Evolutionary conservation across 2,888 invertebrate species (phyloP).

Genomic region (Melieria crassipennis): DNA sequence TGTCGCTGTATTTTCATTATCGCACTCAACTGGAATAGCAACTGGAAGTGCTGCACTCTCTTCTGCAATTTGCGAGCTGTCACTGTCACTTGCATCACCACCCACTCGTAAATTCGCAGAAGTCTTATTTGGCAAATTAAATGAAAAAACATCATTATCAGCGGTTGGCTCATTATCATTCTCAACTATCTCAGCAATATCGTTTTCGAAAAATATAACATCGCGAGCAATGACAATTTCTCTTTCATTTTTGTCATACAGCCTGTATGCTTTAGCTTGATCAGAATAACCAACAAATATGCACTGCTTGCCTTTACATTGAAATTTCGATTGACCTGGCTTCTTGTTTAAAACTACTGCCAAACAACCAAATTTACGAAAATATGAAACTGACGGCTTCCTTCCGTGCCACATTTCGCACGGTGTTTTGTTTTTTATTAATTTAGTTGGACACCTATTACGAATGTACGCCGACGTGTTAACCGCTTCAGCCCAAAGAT

Average conservation of each 20-base stretch:
- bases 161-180: too few relatives aligned
- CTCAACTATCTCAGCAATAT: background rate
- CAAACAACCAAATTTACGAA: conserved; percentile 36
- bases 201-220: conserved; percentile 40
- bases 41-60: too few relatives aligned
- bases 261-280: conserved; percentile 37
- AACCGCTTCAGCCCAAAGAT: conserved; percentile 43
- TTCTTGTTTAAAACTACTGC: conserved; percentile 34
- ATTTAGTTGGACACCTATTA: conserved; percentile 35
- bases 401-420: conserved; percentile 40
- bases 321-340: conserved; percentile 32
- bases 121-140: too few relatives aligned
- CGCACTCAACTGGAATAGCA: too few relatives aligned
- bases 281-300: conserved; percentile 38
- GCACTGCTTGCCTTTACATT: conserved; percentile 32
- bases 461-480: conserved; percentile 37
- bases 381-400: conserved; percentile 35
- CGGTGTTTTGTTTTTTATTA: conserved; percentile 37
- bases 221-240: conserved; percentile 36
- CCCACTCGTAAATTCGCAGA: too few relatives aligned
- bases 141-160: too few relatives aligned
- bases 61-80: too few relatives aligned
- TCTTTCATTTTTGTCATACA: conserved; percentile 33
- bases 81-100: too few relatives aligned
- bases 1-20: background rate